Conservation (phyloP, 2,797 vertebrate species). For the Tangara arthus region DNA sequence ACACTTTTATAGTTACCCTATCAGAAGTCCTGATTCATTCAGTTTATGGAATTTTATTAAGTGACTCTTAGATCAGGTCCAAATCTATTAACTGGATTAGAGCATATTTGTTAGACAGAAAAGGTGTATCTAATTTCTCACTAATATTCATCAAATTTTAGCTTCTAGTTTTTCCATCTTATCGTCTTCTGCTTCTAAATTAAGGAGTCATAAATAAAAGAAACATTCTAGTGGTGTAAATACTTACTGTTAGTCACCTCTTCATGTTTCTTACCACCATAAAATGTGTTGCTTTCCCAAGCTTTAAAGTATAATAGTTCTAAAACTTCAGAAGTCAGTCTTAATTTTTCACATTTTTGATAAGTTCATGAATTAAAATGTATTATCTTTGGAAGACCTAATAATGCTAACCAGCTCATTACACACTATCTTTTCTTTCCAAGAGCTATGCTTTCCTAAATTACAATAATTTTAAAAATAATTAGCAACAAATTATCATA, state of each 20-base stretch:
- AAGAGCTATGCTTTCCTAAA: neutral
- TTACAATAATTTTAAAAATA: neutral
- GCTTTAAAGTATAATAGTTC: neutral
- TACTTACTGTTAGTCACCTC: neutral
- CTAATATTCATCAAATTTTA: neutral
- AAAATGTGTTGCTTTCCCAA: neutral
- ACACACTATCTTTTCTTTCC: neutral
- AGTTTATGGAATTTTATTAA: neutral
- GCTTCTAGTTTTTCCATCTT: neutral
- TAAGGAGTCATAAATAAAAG: neutral
- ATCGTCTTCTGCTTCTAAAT: neutral
- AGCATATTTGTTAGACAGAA: neutral
- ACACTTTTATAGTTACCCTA: neutral
- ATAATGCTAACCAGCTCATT: neutral
- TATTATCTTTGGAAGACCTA: neutral
- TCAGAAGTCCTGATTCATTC: neutral
- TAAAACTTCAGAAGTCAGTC: neutral
- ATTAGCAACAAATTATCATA: neutral
- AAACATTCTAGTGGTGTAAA: neutral
- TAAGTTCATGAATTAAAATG: neutral
- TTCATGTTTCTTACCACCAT: neutral
- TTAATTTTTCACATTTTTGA: neutral
- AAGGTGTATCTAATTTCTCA: neutral
- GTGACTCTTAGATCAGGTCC: neutral
- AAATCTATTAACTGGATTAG: neutral